Base-by-base conservation (phyloP, 2,113 vertebrate species). In the Cyanistes caeruleus region DNA sequence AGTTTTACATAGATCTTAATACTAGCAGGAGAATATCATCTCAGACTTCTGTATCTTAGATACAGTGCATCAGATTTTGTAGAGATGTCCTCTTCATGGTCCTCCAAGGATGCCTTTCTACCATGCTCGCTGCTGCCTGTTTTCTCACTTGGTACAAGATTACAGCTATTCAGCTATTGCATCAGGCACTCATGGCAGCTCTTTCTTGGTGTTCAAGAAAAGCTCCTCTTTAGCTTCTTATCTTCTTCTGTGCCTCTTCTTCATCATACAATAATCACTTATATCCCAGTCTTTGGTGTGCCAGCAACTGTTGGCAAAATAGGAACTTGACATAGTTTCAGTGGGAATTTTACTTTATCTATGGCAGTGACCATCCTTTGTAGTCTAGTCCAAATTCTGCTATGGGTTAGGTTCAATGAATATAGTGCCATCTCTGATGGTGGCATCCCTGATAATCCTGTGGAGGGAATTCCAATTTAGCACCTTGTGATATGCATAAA, bases 161-260 rank as follows among this genome's bases (percentile, higher is more conserved):
- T 13, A 17, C 17, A 44, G 63, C 24, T 73, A 21, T 73, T 64
- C 31, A 53, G 37, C 33, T 55, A 11, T 75, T 81, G 39, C 14
- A 43, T 75, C 53, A 64, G 33, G 16, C 1, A 1, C n/a, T 79
- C 25, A 18, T 0, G 1, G 49, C 37, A 76, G 46, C 22, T 79
- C 79, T 83, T 39, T 39, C 37, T 39, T 39, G 37, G 11, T n/a
- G 28, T 81, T 90, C 53, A 60, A 28, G 31, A 79, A n/a, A 84
- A 28, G 13, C 33, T 65, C 16, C 22, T 93, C 53, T 83, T 87
- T 43, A 75, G 73, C n/a, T 63, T 93, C 35, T 1, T 25, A 16
- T 49, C 41, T 86, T 63, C 11, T 84, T 70, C 64, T 68, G 13
- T 43, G 9, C 58, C 43, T 81, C 23, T 48, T 84, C 37, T 12